Evolutionary conservation across 2,113 vertebrate genomes (phyloP).

Genomic region (Myrmophylax atrothorax): DNA sequence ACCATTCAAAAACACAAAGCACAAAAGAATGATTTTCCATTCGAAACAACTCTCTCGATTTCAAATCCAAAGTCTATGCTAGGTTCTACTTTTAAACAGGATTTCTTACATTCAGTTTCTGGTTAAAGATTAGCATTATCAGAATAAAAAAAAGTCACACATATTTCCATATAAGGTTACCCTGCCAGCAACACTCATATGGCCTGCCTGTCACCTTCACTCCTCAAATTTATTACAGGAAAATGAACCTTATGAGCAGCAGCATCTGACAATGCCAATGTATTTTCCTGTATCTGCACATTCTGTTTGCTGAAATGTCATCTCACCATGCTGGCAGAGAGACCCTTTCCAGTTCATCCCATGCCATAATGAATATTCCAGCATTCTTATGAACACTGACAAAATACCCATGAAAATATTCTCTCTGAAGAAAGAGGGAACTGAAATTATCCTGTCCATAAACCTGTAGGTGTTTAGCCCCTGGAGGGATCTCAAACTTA

Average conservation of each 20-base stretch:
- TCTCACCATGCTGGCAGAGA: neutral
- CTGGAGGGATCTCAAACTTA: neutral
- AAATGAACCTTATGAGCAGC: neutral
- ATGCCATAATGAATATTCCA: neutral
- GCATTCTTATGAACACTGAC: neutral
- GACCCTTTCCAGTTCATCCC: neutral
- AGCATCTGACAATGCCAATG: neutral
- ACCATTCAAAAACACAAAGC: neutral
- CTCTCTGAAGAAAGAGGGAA: neutral
- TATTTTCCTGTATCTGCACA: neutral
- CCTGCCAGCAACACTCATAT: neutral
- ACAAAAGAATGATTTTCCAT: neutral
- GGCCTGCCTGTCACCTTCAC: accelerated
- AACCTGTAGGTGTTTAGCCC: neutral
- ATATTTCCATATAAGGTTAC: neutral
- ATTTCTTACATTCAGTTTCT: neutral
- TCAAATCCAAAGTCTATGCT: neutral
- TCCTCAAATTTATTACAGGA: neutral
- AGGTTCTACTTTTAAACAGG: neutral
- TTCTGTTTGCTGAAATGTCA: neutral
- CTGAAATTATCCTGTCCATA: neutral
- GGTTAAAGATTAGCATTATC: neutral
- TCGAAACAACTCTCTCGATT: neutral
- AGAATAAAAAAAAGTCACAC: neutral
- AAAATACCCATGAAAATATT: neutral